Percentiles rank a stretch among this genome's conserved stretches.
Conservation (phyloP, 1,140 invertebrate genomes). For the Cataglyphis hispanica region DNA sequence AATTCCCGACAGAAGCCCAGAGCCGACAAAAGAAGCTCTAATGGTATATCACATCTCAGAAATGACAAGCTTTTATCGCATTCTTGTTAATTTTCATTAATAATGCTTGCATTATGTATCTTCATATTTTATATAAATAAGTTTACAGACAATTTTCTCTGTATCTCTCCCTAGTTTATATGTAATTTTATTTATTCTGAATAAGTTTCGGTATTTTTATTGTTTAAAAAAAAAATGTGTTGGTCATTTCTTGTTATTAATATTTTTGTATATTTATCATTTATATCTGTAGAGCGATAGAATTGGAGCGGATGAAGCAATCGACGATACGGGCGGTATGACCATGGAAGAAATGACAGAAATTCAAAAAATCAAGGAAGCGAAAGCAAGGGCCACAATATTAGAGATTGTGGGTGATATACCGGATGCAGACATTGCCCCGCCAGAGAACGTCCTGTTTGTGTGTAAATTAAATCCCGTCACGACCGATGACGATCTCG, state of each 20-base stretch:
- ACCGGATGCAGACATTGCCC: slow-evolving; percentile 98
- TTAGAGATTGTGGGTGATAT: slow-evolving; percentile 99
- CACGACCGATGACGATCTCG: slow-evolving; percentile 98
- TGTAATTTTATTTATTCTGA: not conserved
- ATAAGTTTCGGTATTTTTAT: not conserved
- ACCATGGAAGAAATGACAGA: slow-evolving; percentile 94
- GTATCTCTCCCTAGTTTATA: not conserved
- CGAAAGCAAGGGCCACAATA: slow-evolving; percentile 98
- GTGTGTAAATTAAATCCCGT: slow-evolving; percentile 99
- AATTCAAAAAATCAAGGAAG: slow-evolving; percentile 96
- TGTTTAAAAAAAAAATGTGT: not conserved
- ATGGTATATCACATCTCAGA: slow-evolving; percentile 84
- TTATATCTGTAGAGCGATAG: slow-evolving; percentile 90
- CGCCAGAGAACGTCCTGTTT: slow-evolving; percentile 99
- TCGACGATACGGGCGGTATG: slow-evolving; percentile 96
- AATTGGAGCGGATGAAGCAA: slow-evolving; percentile 97
- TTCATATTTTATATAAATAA: not conserved
- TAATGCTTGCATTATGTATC: not conserved
- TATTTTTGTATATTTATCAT: slow-evolving; percentile 18
- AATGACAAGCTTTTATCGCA: slow-evolving; percentile 8
- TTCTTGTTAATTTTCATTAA: not conserved
- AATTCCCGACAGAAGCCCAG: slow-evolving; percentile 94
- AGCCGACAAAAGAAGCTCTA: slow-evolving; percentile 93
- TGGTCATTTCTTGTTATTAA: not conserved
- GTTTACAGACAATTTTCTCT: not conserved